Evolutionary conservation across 2,113 vertebrate genomes (phyloP).

Genomic region (Buteo buteo): DNA sequence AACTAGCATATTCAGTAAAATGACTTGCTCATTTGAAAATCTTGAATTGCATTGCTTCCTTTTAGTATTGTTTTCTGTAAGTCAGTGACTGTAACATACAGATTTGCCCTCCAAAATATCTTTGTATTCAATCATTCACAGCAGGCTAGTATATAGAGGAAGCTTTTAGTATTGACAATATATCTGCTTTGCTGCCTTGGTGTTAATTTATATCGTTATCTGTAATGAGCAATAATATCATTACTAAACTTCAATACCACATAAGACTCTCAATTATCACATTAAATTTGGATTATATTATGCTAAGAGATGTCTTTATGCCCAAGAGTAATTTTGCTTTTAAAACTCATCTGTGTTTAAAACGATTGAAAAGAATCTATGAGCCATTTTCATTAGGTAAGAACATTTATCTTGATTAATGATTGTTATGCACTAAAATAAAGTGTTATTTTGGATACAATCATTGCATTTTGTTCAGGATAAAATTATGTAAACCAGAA

Average conservation of each 20-base stretch:
- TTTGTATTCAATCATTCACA: background rate
- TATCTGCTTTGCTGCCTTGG: background rate
- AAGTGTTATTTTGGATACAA: background rate
- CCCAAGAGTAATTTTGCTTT: constrained; percentile 1
- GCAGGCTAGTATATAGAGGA: background rate
- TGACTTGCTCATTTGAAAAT: background rate
- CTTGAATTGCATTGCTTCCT: background rate
- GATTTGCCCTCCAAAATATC: background rate
- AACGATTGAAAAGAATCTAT: background rate
- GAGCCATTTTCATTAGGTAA: constrained; percentile 7
- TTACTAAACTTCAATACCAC: constrained; percentile 12
- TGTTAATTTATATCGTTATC: constrained; percentile 45
- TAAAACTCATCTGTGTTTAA: background rate
- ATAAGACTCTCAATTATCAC: constrained; percentile 45
- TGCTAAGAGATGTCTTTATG: constrained; percentile 3
- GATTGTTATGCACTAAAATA: background rate
- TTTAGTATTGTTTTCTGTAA: background rate
- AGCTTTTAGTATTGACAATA: background rate
- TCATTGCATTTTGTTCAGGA: background rate
- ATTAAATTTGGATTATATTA: constrained; percentile 38
- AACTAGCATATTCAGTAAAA: background rate
- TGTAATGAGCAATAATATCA: constrained; percentile 29
- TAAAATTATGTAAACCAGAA: background rate
- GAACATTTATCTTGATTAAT: background rate
- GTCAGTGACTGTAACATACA: background rate